Conservation (phyloP, 1,140 invertebrate genomes). For the Andricus grossulariae region DNA sequence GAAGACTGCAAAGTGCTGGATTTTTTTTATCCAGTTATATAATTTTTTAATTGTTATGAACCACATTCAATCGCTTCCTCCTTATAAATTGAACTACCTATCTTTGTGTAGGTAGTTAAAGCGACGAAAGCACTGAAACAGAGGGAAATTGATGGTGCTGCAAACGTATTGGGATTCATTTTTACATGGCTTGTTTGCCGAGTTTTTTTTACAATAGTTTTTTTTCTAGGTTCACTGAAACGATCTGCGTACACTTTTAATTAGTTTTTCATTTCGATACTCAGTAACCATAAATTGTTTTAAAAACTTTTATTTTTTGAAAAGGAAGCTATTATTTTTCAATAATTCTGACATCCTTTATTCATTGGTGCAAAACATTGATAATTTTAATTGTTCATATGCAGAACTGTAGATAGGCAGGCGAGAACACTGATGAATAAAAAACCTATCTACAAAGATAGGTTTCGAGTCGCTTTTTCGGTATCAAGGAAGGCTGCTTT, state of each 20-base stretch:
- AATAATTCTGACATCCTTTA: too few relatives aligned
- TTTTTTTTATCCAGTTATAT: background rate
- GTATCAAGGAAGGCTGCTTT: too few relatives aligned
- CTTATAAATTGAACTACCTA: background rate
- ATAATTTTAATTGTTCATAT: too few relatives aligned
- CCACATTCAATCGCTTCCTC: background rate
- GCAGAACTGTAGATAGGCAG: too few relatives aligned
- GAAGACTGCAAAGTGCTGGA: too few relatives aligned
- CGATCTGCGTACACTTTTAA: background rate
- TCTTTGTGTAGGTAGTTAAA: background rate
- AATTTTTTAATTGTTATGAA: background rate
- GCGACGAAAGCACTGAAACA: constrained; percentile 8
- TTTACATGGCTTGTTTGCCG: constrained; percentile 42
- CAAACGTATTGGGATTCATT: constrained; percentile 37
- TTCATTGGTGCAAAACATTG: too few relatives aligned
- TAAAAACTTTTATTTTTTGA: background rate
- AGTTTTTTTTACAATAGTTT: background rate
- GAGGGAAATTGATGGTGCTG: constrained; percentile 28
- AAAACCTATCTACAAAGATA: too few relatives aligned
- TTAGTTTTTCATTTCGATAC: constrained; percentile 1
- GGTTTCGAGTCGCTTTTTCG: too few relatives aligned
- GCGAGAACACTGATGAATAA: too few relatives aligned
- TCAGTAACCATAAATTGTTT: background rate
- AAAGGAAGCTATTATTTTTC: background rate
- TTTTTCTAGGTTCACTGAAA: constrained; percentile 1